Base-by-base conservation (phyloP, 64 coral and sea anemone species). In the Acropora tenuis region DNA sequence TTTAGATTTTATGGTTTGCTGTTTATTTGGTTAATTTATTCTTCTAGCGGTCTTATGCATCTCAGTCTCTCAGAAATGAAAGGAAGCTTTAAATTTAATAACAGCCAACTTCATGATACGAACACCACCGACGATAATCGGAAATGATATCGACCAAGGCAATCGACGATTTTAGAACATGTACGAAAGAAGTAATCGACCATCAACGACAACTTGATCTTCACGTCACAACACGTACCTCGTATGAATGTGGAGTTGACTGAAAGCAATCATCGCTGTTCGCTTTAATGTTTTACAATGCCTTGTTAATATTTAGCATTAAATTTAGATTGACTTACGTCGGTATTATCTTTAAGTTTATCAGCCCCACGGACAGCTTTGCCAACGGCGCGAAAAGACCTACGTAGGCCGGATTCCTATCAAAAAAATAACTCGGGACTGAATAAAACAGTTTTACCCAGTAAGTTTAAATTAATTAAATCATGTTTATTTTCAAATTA, bases 311-410 rank as follows among this genome's bases (percentile, higher is more conserved):
- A 2, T 71, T 85, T 85, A 71, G 18, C 4, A 3, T 85, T 48
- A 10, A 48, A 2, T 71, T 69, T 20, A 49, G 0, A 6, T 48
- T 85, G 45, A 85, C 82, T 85, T 85, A 85, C 82, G 65, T 85
- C 82, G 9, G 63, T 47, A 68, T 85, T 41, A 47, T 58, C 57
- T 88, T 44, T 88, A 19, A 78, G 75, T 88, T 50, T 88, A 76
- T 40, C 71, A 50, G 73, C 86, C n/a, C 18, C 73, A 17, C 72
- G 75, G 19, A 92, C 83, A 20, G 67, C 91, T 69, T 80, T 77
- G 3, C 91, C 91, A 69, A 94, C 95, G 4, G 95, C 88, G 59
- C 95, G 95, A 86, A 97, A 97, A 84, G 95, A 97, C 19, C 87
- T 78, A 66, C 95, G 84, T 41, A 97, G 43, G 30, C 30, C 30